A percentile compares a stretch with the other conserved stretches of the same genome.
phyloP scores from a whole-genome alignment of 2,797 vertebrate genomes.

The Notamacropus eugenii region DNA sequence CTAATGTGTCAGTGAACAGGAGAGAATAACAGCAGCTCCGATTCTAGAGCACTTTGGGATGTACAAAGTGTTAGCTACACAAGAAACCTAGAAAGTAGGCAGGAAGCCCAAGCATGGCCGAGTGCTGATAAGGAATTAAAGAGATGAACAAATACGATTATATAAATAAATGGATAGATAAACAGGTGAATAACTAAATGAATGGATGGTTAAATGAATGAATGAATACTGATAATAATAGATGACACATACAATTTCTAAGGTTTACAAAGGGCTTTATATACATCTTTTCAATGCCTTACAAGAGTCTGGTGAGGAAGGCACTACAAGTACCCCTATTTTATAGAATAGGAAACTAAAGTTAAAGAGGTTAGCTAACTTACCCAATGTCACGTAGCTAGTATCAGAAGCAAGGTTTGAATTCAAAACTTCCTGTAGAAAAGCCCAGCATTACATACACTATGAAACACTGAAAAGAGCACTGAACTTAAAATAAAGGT shows the following conservation, averaged over 20 bases:
- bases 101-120: neutral
- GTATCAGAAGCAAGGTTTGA: neutral
- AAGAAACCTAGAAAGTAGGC: neutral
- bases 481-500: neutral
- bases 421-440: neutral
- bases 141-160: neutral
- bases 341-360: neutral
- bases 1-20: neutral
- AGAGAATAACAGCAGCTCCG: neutral
- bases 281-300: neutral
- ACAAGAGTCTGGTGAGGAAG: neutral
- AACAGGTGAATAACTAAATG: too few species aligned
- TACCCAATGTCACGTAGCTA: neutral
- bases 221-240: neutral
- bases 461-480: neutral
- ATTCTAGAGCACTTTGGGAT: neutral
- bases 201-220: too few species aligned
- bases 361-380: neutral
- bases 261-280: neutral
- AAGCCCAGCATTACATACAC: neutral
- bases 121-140: neutral
- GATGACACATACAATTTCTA: neutral
- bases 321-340: neutral
- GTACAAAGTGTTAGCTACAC: neutral
- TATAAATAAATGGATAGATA: neutral